phyloP scores from a whole-genome alignment of 2,113 vertebrate species.

The Phaetusa simplex region DNA sequence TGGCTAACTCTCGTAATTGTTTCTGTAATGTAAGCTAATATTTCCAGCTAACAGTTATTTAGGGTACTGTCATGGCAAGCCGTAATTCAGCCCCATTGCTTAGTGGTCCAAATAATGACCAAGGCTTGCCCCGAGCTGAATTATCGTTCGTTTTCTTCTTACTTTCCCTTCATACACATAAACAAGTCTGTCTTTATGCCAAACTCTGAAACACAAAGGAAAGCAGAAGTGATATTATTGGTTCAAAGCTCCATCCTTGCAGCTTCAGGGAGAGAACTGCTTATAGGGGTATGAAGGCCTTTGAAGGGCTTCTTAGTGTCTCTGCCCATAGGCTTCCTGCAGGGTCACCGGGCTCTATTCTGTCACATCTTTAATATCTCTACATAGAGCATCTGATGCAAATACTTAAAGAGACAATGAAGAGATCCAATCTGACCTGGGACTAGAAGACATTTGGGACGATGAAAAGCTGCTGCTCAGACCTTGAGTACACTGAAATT shows the following conservation, averaged over 20 bases:
- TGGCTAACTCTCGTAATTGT: slow-evolving; percentile 47
- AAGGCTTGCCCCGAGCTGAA: slow-evolving; percentile 24
- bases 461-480: not conserved
- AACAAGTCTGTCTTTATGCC: slow-evolving; percentile 38
- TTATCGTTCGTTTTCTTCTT: not conserved
- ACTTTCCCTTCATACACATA: not conserved
- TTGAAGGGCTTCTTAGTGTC: not conserved
- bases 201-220: not conserved
- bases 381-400: not conserved
- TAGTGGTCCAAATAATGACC: slow-evolving; percentile 43
- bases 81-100: not conserved
- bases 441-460: not conserved
- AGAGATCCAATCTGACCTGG: not conserved
- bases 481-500: not conserved
- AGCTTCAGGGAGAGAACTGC: not conserved
- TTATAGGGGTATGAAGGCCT: not conserved
- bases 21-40: slow-evolving; percentile 43
- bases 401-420: not conserved
- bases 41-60: slow-evolving; percentile 50
- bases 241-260: not conserved
- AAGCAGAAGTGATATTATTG: not conserved
- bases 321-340: not conserved
- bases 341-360: not conserved
- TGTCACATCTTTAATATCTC: not conserved
- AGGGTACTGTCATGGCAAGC: slow-evolving; percentile 7